phyloP scores from a whole-genome alignment of 2,113 vertebrate genomes.

The Nothoprocta pentlandii region DNA sequence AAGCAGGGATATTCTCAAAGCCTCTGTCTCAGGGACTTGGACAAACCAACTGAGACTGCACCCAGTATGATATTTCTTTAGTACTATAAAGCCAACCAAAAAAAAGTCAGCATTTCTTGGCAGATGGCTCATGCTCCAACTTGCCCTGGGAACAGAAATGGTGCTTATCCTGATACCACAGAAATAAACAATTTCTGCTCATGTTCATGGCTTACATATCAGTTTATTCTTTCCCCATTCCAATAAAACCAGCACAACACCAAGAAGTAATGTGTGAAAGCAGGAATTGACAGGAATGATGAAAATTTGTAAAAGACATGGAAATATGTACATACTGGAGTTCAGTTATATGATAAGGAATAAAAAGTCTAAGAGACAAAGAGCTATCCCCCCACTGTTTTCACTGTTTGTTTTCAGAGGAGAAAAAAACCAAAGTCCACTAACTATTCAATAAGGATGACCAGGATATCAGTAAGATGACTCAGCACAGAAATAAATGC shows the following conservation, averaged over 20 bases:
- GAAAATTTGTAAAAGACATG: neutral
- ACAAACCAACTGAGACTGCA: neutral
- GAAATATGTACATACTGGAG: neutral
- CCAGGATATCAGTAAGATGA: neutral
- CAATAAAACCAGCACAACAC: neutral
- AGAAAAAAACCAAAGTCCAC: neutral
- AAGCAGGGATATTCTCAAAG: neutral
- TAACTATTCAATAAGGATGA: neutral
- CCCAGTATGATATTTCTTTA: neutral
- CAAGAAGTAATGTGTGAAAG: neutral
- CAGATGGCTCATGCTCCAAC: fast-evolving
- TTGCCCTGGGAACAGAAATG: neutral
- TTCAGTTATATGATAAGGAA: neutral
- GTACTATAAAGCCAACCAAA: neutral
- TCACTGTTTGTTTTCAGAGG: neutral
- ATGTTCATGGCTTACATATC: neutral
- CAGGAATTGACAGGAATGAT: neutral
- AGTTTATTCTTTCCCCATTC: neutral
- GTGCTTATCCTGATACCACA: neutral
- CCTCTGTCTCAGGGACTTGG: neutral
- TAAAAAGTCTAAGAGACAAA: neutral
- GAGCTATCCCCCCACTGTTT: neutral
- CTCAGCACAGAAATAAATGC: neutral
- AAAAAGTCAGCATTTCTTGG: neutral
- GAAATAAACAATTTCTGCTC: neutral